Base-by-base conservation (phyloP, 2,113 vertebrate genomes). In the Oreochromis tanganicae region DNA sequence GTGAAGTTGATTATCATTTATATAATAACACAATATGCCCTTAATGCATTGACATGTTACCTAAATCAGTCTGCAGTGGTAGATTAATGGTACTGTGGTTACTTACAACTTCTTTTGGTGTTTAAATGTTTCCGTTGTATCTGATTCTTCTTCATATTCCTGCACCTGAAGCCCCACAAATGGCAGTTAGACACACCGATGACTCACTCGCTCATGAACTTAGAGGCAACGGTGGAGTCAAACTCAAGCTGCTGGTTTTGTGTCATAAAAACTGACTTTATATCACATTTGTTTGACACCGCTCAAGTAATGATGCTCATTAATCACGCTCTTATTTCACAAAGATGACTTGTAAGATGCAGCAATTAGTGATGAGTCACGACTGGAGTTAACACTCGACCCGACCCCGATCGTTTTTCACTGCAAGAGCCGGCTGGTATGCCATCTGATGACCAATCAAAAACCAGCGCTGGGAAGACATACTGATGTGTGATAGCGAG, bases 301-400 rank as follows among this genome's bases (percentile, higher is more conserved):
- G 7, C 55, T 16, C 24, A 71, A 81, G 75, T 89, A 91, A 90
- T 79, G 88, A 78, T 46, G 80, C 85, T 93, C 89, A 90, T 93
- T 87, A 88, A 94, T 89, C 86, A 82, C 6, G 16, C 36, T 56
- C 85, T 85, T 79, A 54, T 89, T 83, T 88, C 82, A 55, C 66
- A 27, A 14, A 14, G 43, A 83, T 48, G 66, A 87, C 78, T 89
- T 34, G 32, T 73, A 86, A 81, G 57, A 87, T 85, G 17, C 78
- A 83, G 82, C 55, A 90, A 91, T 93, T 91, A 93, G 54, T 36
- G 79, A 93, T 94, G 90, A 94, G 86, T 95, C 93, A 93, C 48
- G 3, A 16, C 57, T 71, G 81, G 71, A 83, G 80, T 88, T 41
- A 82, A 88, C 71, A 59, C 83, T 83, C 81, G 6, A 84, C 55